Evolutionary conservation across 2,888 invertebrate genomes (phyloP), one percentile per base, ranked within the genome.

Genomic region (Griposia aprilina): DNA sequence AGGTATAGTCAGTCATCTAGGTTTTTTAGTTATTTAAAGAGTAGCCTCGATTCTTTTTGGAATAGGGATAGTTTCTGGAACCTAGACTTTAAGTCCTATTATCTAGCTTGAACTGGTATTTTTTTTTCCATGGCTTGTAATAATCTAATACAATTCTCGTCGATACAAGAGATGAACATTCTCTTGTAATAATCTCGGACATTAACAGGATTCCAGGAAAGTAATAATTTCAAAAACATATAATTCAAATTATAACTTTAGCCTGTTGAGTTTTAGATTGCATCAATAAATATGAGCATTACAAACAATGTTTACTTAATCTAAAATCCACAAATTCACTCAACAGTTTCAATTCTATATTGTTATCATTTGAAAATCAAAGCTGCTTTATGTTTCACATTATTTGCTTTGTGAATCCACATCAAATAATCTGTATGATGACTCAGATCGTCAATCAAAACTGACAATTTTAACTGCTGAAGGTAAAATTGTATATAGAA

Each of bases 401-500:
- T 80, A 85, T 87, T 88, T 83, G 76, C 74, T 87, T 82, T 70
- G 48, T 62, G 48, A 66, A 83, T 79, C 23, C 57, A 81, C 52
- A 73, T 84, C 65, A 76, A 78, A 74, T 77, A 52, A 75, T 62
- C 15, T 30, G 66, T 48, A 17, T 15, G 79, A 85, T 87, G 88
- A 89, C 80, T 88, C 80, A 89, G 74, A 68, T 75, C 63, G 60
- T 82, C 82, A 77, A 85, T 77, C 83, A 82, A 81, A 72, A 66
- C 78, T 60, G 59, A 26, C 30, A 63, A 59, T 85, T 55, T 60
- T 68, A 75, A 76, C 68, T 60, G 55, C 13, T 68, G 67, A 17
- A 79, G 59, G 62, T 84, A 52, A 79, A 75, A 68, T 71, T 6
- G 15, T 57, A 59, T 57, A 17, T n/a, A 71, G 70, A 63, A 80